Evolutionary conservation across 35 echinoderm and acorn worm species (phyloP).

Genomic region (Holothuria glaberrima): DNA sequence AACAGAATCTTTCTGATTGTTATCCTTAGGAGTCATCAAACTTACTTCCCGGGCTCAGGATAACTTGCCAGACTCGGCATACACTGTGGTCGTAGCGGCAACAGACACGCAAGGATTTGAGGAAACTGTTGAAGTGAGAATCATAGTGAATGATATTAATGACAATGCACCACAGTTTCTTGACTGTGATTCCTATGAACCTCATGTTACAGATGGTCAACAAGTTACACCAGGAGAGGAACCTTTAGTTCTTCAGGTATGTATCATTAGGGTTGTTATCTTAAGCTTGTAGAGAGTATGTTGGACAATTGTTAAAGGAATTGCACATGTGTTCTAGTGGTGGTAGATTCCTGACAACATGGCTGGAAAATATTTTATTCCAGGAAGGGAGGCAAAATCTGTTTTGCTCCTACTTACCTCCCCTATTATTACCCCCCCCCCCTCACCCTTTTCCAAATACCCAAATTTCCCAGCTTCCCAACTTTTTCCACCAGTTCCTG

Average conservation of each 20-base stretch:
- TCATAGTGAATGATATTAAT: conserved; percentile 89
- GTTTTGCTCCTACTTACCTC: no score
- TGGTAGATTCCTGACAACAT: no score
- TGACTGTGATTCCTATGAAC: conserved; percentile 71
- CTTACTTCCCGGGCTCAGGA: background rate
- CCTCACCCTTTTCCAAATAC: no score
- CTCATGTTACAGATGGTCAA: conserved; percentile 59
- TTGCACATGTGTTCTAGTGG: no score
- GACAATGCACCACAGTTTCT: conserved; percentile 85
- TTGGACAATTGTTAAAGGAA: no score
- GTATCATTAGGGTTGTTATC: background rate
- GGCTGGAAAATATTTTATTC: no score
- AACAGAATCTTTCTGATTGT: no score
- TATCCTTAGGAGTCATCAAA: conserved; percentile 69
- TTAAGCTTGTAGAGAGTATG: no score
- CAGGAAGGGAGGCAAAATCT: no score
- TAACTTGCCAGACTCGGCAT: conserved; percentile 62
- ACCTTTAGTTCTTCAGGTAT: conserved; percentile 43
- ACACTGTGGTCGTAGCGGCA: conserved; percentile 74
- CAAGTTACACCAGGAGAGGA: background rate
- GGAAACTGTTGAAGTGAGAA: conserved; percentile 54
- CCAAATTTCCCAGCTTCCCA: no score
- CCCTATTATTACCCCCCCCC: no score
- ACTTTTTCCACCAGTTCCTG: no score
- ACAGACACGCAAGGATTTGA: conserved; percentile 28